Evolutionary conservation across 2,113 vertebrate genomes (phyloP).

Genomic region (Terrapene triunguis): DNA sequence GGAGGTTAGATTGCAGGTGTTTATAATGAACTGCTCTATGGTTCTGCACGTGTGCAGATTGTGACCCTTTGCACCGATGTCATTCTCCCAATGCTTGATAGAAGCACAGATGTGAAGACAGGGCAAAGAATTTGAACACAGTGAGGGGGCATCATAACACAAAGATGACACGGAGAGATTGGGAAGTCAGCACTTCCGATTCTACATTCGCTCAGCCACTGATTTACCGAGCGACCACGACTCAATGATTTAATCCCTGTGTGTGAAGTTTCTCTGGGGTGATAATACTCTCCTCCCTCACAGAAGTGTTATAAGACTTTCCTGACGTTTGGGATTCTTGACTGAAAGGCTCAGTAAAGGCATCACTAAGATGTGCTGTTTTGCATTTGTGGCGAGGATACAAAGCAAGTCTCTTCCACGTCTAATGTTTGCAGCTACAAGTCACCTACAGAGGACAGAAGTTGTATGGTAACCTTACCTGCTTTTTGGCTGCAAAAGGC

Average conservation of each 20-base stretch:
- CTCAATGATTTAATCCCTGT: background rate
- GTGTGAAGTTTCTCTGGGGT: background rate
- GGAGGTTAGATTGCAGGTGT: background rate
- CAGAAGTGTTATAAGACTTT: background rate
- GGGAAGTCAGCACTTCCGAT: background rate
- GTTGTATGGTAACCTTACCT: constrained; percentile 79
- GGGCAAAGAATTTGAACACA: background rate
- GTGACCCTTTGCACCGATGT: background rate
- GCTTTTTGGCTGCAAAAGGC: constrained; percentile 96
- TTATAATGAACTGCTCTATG: background rate
- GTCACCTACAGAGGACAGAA: fast-evolving
- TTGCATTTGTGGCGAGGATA: background rate
- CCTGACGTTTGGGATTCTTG: background rate
- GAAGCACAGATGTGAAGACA: background rate
- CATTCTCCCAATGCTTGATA: background rate
- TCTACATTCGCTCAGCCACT: background rate
- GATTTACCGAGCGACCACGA: background rate
- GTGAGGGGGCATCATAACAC: background rate
- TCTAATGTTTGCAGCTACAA: background rate
- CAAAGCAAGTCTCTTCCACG: background rate
- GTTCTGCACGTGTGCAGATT: fast-evolving
- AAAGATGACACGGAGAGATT: background rate
- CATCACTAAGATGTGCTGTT: background rate
- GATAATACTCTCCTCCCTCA: background rate
- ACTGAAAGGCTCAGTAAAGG: background rate